These are phyloP conservation scores for Drosophila paulistorum DNA, from an alignment of 1,140 invertebrate species.

Conservation along the genomic window DNA sequence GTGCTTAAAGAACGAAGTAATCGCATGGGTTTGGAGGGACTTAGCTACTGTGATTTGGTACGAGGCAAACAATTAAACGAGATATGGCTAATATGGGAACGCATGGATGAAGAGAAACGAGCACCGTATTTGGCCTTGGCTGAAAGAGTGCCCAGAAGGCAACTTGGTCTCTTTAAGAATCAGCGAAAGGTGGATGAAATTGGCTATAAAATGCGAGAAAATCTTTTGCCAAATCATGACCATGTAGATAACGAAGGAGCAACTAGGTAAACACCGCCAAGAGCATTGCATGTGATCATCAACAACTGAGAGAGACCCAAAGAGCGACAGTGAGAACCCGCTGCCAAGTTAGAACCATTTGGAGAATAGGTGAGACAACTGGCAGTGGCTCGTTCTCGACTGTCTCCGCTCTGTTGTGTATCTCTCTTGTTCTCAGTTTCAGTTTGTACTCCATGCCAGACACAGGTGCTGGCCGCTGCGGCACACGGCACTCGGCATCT, in stretches of 20 bases:
- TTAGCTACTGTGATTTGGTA: conserved; percentile 20
- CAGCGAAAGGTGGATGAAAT: conserved; percentile 5
- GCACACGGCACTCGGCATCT: conserved; percentile 45
- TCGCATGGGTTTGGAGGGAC: background rate
- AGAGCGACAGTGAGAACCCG: conserved; percentile 9
- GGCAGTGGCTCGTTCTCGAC: conserved; percentile 37
- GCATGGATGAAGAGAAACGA: conserved; percentile 2
- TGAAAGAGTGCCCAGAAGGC: background rate
- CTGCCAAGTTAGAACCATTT: conserved; percentile 8
- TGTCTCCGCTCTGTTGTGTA: conserved; percentile 17
- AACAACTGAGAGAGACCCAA: background rate
- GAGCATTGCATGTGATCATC: conserved; percentile 21
- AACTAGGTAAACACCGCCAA: background rate
- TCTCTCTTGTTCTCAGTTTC: background rate
- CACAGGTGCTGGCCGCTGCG: conserved; percentile 32
- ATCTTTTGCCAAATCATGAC: background rate
- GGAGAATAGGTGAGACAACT: conserved; percentile 8
- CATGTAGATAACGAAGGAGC: background rate
- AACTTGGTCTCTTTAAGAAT: conserved; percentile 3
- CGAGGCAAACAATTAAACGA: background rate
- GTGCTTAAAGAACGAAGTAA: background rate
- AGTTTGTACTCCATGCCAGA: conserved; percentile 16
- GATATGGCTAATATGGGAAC: background rate
- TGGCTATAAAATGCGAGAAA: conserved; percentile 12
- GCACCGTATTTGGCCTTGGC: conserved; percentile 17